Evolutionary conservation across 2,888 invertebrate species (phyloP).

Genomic region (Leistus spinibarbis): DNA sequence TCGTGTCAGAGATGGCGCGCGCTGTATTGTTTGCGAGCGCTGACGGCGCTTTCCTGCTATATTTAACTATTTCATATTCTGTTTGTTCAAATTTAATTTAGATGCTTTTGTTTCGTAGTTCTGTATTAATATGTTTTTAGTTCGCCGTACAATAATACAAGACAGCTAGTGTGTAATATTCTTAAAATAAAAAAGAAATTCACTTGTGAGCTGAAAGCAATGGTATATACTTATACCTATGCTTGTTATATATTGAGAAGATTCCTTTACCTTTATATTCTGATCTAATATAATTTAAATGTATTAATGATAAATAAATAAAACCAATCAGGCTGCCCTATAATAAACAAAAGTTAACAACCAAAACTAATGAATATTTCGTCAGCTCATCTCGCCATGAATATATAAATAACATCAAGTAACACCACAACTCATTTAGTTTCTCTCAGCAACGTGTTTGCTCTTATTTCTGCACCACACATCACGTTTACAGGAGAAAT

Average conservation of each 20-base stretch:
- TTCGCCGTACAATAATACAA: neutral
- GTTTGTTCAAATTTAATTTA: neutral
- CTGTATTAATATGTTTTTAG: neutral
- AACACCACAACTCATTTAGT: neutral
- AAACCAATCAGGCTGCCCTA: neutral
- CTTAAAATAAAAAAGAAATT: too few species aligned
- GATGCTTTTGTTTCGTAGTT: neutral
- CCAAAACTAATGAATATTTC: neutral
- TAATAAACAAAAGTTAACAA: neutral
- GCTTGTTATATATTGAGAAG: too few species aligned
- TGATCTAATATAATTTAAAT: constrained; percentile 3
- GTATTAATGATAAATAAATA: neutral
- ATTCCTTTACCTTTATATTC: too few species aligned
- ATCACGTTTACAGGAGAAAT: constrained; percentile 26
- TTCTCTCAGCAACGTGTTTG: too few species aligned
- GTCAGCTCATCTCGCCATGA: neutral
- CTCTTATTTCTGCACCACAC: neutral
- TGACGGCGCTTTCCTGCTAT: too few species aligned
- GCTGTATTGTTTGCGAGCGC: neutral
- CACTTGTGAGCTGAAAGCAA: too few species aligned
- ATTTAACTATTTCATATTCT: neutral
- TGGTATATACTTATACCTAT: too few species aligned
- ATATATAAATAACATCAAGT: neutral
- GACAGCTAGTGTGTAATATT: too few species aligned
- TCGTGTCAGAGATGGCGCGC: neutral